A percentile compares a stretch with the other conserved stretches of the same genome.
Conservation (phyloP, 35 echinoderm and acorn worm species). For the Amphiura filiformis region DNA sequence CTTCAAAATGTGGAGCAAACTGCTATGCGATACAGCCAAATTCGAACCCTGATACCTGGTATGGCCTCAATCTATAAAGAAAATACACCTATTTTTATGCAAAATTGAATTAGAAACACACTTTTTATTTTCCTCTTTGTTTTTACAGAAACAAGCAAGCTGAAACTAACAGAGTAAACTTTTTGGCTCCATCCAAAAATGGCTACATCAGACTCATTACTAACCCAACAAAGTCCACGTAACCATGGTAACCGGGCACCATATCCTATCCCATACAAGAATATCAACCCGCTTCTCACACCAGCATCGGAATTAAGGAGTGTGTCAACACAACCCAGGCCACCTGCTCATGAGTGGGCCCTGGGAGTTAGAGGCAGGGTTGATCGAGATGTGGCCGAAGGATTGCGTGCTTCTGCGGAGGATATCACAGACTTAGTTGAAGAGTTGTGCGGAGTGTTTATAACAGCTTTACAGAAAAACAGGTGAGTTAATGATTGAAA, state of each 20-base stretch:
- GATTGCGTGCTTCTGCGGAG: not conserved
- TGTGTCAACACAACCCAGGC: not conserved
- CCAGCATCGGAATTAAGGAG: not conserved
- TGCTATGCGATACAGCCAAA: too few species aligned
- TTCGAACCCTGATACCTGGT: too few species aligned
- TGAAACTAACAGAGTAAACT: too few species aligned
- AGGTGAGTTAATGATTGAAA: conserved; percentile 41
- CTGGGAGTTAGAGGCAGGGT: not conserved
- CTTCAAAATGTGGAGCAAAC: too few species aligned
- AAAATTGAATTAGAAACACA: too few species aligned
- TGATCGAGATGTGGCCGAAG: not conserved
- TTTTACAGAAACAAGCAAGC: too few species aligned
- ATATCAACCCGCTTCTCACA: not conserved
- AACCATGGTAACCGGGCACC: not conserved
- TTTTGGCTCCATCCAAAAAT: not conserved
- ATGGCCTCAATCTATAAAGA: too few species aligned
- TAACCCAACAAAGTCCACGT: not conserved
- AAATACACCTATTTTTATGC: too few species aligned
- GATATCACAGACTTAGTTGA: conserved; percentile 48
- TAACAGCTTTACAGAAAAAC: conserved; percentile 76
- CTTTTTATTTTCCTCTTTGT: too few species aligned
- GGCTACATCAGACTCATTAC: not conserved
- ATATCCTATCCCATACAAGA: not conserved
- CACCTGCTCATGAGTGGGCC: not conserved
- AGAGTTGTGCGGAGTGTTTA: conserved; percentile 70